Evolutionary conservation across 2,888 invertebrate species (phyloP), one percentile per base, ranked within the genome.

Genomic region (Watsonalla cultraria): DNA sequence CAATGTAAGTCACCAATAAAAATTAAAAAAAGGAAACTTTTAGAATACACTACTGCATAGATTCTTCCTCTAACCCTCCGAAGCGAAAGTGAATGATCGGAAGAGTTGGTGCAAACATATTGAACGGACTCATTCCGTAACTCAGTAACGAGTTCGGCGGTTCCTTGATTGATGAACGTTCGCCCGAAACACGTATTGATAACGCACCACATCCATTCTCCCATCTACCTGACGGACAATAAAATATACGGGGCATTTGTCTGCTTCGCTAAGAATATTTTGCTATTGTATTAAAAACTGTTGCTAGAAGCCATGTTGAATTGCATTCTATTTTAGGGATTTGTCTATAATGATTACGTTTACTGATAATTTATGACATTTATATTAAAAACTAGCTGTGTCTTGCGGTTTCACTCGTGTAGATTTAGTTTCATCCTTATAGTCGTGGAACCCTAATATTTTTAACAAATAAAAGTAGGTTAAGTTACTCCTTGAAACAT

Each of bases 31-130:
- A 2, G 24, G 24, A 24, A 24, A 24, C 4, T 24, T 24, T 1
- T 24, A 24, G 24, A 24, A 24, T 24, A 24, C 24, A 24, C 24
- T 24, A 24, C 24, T 42, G 42, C 11, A 42, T 11, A 42, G 11
- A 42, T 42, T 51, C 53, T 54, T 24, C 24, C 62, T 65, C 63
- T 62, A 66, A 69, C 71, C 77, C 77, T 79, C 78, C 77, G 78
- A 71, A 68, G 81, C 80, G 84, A 77, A 79, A 86, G 86, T 89
- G 88, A 89, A 79, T 86, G 87, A 88, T 90, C 86, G 82, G 76
- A 82, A 86, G 89, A 89, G 78, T 88, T 89, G 76, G 71, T 70
- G 71, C 80, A 77, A 80, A 84, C 80, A 84, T 80, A 84, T 80
- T 74, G 76, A 74, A 66, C 69, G 68, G 62, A 71, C 80, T 79